A percentile compares a stretch with the other conserved stretches of the same genome.
Evolutionary conservation across 53 echinoderm and acorn worm genomes (phyloP).

Genomic region (Antedon mediterranea): DNA sequence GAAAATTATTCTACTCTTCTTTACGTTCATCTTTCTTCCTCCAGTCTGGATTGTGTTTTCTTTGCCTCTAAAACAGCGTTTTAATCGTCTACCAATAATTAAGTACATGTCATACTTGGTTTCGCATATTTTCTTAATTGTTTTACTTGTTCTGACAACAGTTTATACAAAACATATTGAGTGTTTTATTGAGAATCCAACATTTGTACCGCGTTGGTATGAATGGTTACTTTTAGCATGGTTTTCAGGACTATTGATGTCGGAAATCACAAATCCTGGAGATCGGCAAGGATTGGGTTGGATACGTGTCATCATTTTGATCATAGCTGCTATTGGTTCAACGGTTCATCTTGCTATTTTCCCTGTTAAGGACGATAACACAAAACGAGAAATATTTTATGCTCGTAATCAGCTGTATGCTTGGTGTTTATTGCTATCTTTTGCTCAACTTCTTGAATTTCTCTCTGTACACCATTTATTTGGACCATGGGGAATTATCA

Average conservation of each 20-base stretch:
- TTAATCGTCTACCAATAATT: slow-evolving; percentile 90
- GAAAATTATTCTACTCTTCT: slow-evolving; percentile 76
- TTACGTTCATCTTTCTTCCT: slow-evolving; percentile 61
- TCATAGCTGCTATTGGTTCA: slow-evolving; percentile 68
- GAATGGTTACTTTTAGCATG: slow-evolving; percentile 85
- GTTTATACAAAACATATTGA: slow-evolving; percentile 76
- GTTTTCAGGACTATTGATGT: slow-evolving; percentile 75
- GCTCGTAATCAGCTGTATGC: slow-evolving; percentile 78
- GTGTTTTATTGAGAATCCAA: slow-evolving; percentile 37
- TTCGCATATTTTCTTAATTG: slow-evolving; percentile 77
- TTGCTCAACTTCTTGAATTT: slow-evolving; percentile 74
- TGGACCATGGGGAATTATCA: slow-evolving; percentile 98
- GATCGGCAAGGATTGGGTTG: slow-evolving; percentile 82
- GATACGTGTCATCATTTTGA: slow-evolving; percentile 74
- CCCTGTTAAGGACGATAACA: slow-evolving; percentile 14
- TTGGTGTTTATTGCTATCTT: slow-evolving; percentile 77
- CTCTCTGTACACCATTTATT: slow-evolving; percentile 90
- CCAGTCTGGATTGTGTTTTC: slow-evolving; percentile 80
- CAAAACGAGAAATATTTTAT: slow-evolving; percentile 37
- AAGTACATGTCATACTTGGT: slow-evolving; percentile 94
- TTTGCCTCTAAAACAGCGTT: slow-evolving; percentile 61
- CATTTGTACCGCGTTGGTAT: slow-evolving; percentile 62
- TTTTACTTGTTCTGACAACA: slow-evolving; percentile 57
- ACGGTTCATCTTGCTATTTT: slow-evolving; percentile 52
- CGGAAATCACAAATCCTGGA: slow-evolving; percentile 76